Conservation (phyloP, 2,113 vertebrate genomes). For the Callorhinus ursinus region DNA sequence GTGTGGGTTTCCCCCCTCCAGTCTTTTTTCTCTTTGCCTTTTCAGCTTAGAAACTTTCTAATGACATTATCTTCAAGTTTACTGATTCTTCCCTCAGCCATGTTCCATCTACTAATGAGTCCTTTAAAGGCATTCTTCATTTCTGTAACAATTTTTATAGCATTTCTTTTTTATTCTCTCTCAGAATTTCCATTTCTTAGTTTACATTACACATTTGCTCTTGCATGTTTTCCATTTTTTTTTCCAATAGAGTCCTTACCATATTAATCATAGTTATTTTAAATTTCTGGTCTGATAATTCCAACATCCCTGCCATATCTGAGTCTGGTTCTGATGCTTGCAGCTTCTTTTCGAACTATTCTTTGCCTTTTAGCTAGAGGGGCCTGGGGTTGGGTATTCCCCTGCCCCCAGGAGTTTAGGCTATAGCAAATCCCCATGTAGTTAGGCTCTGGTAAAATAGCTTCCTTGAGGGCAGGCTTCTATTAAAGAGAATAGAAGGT, state of each 20-base stretch:
- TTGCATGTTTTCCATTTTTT: background rate
- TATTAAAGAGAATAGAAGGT: background rate
- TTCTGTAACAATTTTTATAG: background rate
- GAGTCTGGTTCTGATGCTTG: background rate
- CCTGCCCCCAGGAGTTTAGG: background rate
- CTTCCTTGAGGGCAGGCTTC: background rate
- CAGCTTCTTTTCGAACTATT: background rate
- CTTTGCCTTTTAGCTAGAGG: background rate
- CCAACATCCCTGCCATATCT: background rate
- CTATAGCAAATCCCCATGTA: background rate
- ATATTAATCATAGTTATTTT: constrained; percentile 20
- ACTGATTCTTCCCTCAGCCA: background rate
- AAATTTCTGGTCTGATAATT: background rate
- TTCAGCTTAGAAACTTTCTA: background rate
- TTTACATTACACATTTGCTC: background rate
- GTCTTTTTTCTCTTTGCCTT: background rate
- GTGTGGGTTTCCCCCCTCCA: too few relatives aligned
- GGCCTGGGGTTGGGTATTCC: background rate
- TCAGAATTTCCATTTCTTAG: background rate
- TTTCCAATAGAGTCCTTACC: background rate
- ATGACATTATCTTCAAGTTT: background rate
- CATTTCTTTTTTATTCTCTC: background rate
- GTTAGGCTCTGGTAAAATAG: background rate
- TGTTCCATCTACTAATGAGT: background rate
- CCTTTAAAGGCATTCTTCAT: background rate